phyloP scores from a whole-genome alignment of 1,140 invertebrate genomes.

The Plectrocnemia conspersa region DNA sequence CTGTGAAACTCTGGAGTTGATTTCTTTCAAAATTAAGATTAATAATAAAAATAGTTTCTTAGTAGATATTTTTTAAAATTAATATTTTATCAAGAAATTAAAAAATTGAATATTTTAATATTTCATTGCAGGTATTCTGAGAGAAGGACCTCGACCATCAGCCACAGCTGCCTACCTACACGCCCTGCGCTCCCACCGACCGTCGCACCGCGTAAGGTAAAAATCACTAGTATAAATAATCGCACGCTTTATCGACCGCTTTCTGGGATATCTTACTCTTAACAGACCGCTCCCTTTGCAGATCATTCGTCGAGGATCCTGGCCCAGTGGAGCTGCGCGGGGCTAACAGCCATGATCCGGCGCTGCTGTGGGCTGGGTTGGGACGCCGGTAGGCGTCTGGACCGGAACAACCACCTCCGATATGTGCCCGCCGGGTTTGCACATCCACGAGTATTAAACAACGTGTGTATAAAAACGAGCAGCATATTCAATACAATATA shows the following conservation, averaged over 20 bases:
- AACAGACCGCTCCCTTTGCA: slow-evolving; percentile 33
- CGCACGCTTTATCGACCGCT: not conserved
- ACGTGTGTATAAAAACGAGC: too few relatives aligned
- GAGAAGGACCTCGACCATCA: slow-evolving; percentile 23
- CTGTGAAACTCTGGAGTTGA: too few relatives aligned
- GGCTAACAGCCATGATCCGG: slow-evolving; percentile 32
- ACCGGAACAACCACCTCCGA: not conserved
- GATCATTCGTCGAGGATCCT: slow-evolving; percentile 33
- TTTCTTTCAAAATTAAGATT: too few relatives aligned
- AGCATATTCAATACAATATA: too few relatives aligned
- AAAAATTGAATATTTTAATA: too few relatives aligned
- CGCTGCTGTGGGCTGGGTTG: slow-evolving; percentile 31
- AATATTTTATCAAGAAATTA: too few relatives aligned
- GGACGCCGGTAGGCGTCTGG: slow-evolving; percentile 24
- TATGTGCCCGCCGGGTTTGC: not conserved
- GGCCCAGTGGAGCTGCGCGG: slow-evolving; percentile 30
- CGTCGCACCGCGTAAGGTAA: slow-evolving; percentile 33
- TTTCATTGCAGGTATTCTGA: slow-evolving; percentile 20
- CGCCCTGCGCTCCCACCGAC: slow-evolving; percentile 28
- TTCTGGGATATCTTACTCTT: slow-evolving; percentile 22
- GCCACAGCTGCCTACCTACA: slow-evolving; percentile 31
- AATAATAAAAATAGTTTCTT: too few relatives aligned
- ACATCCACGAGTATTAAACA: too few relatives aligned
- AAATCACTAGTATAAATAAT: not conserved
- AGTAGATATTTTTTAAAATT: too few relatives aligned